Conservation (phyloP, 1,140 invertebrate species). For the Archivesica marissinica region DNA sequence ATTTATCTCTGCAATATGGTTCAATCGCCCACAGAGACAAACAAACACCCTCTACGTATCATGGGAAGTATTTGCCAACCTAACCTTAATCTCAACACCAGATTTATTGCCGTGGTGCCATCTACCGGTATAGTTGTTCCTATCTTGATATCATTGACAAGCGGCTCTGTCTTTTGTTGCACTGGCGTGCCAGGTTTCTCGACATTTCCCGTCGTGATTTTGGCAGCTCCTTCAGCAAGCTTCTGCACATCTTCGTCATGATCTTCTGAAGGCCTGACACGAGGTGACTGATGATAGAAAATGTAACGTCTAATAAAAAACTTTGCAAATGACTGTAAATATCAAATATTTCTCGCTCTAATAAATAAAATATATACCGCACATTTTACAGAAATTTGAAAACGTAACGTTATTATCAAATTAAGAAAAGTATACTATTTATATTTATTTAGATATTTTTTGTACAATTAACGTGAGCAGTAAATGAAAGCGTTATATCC, state of each 20-base stretch:
- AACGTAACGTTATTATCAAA: neutral
- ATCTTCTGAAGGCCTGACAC: slow-evolving; percentile 65
- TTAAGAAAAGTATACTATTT: too few relatives aligned
- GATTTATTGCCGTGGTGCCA: slow-evolving; percentile 86
- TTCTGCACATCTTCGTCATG: slow-evolving; percentile 33
- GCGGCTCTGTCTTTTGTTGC: neutral
- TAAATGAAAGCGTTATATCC: too few relatives aligned
- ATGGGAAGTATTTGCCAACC: too few relatives aligned
- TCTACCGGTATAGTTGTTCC: neutral
- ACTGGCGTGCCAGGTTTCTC: neutral
- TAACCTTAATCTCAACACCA: slow-evolving; percentile 90
- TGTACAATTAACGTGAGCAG: too few relatives aligned
- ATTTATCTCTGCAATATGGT: too few relatives aligned
- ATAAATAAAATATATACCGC: too few relatives aligned
- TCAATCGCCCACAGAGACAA: too few relatives aligned
- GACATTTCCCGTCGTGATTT: neutral
- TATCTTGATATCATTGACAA: neutral
- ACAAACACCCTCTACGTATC: too few relatives aligned
- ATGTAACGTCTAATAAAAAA: neutral
- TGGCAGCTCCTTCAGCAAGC: slow-evolving; percentile 24
- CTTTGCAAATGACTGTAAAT: neutral
- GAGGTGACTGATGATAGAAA: slow-evolving; percentile 69
- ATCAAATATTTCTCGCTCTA: neutral
- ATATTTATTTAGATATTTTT: too few relatives aligned
- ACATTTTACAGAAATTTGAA: neutral